Base-by-base conservation (phyloP, 1,140 invertebrate genomes). In the Macrostomum lignano region DNA sequence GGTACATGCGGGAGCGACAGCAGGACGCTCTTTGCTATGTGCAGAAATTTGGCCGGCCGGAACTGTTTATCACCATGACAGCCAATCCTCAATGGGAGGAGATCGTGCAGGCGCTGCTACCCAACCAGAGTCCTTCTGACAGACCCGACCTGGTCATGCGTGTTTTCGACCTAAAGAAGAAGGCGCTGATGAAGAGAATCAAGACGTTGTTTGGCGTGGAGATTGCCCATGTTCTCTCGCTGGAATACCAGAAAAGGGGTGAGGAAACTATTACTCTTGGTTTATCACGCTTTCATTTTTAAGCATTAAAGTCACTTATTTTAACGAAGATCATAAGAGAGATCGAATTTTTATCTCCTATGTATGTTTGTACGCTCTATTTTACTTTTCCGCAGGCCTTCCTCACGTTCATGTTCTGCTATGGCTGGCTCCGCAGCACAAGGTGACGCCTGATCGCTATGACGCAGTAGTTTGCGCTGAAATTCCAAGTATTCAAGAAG, bases 101-200 rank as follows among this genome's bases (percentile, higher is more conserved):
- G 39, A 56, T 61, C 5, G 31, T 21, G 31, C 17, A 40, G 15
- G 29, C 40, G 4, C 36, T 61, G 31, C 34, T 40, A 7, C 38
- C 39, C 21, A 22, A 35, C 4, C 36, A 58, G 44, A 35, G 20
- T 26, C 9, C 45, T 2, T 17, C 33, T 13, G 47, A 60, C 44
- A 23, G 53, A 13, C 52, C 55, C 19, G 60, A 62, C 39, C 30
- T 63, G 14, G 41, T 55, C 14, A 39, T 49, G 25, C 36, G 58
- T 40, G 57, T 65, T 6, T 65, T 63, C 42, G 44, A 44, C 33
- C 42, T 53, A 41, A 63, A 64, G 41, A 36, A 60, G 15, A 55
- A 49, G 40, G 42, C 43, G 24, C 33, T 66, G 3, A 48, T 63
- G 36, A 35, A 59, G 41, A 46, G 60, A 13, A 41, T 64, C 15